phyloP scores from a whole-genome alignment of 1,140 invertebrate species.

The Lordiphosa clarofinis region DNA sequence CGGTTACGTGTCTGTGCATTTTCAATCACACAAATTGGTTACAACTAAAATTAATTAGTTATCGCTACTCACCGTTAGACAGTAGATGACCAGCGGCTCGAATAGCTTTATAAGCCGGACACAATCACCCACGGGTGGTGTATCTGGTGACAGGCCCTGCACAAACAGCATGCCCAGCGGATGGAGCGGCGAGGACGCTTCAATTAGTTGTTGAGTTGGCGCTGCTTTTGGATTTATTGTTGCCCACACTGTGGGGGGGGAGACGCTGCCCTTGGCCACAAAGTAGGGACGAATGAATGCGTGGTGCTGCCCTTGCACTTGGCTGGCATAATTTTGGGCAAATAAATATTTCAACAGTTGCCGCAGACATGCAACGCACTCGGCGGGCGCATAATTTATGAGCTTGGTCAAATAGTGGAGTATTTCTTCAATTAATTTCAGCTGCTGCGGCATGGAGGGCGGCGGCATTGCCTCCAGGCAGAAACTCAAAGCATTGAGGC shows the following conservation, averaged over 20 bases:
- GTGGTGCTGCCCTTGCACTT: constrained; percentile 50
- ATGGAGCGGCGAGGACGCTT: constrained; percentile 24
- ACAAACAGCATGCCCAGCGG: constrained; percentile 60
- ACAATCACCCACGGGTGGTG: constrained; percentile 52
- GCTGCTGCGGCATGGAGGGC: constrained; percentile 30
- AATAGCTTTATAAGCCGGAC: constrained; percentile 87
- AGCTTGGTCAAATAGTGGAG: constrained; percentile 86
- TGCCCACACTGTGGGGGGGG: constrained; percentile 39
- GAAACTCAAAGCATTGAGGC: constrained; percentile 62
- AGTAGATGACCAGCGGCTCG: constrained; percentile 93
- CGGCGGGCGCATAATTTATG: constrained; percentile 85
- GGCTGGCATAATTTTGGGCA: constrained; percentile 85
- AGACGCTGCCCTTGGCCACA: constrained; percentile 49
- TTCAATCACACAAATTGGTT: constrained; percentile 73
- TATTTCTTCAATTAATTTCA: constrained; percentile 86
- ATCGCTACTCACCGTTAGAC: constrained; percentile 82
- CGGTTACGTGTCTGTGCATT: constrained; percentile 67
- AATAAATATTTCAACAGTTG: constrained; percentile 91
- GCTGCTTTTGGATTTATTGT: constrained; percentile 46
- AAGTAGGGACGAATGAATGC: constrained; percentile 68
- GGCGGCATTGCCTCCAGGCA: constrained; percentile 58
- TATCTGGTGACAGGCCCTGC: constrained; percentile 52
- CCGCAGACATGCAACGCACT: constrained; percentile 88
- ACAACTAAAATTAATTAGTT: constrained; percentile 74
- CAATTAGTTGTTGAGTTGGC: constrained; percentile 40